These are phyloP conservation scores for Agrochola circellaris DNA, from an alignment of 2,888 invertebrate species.

Conservation along the genomic window DNA sequence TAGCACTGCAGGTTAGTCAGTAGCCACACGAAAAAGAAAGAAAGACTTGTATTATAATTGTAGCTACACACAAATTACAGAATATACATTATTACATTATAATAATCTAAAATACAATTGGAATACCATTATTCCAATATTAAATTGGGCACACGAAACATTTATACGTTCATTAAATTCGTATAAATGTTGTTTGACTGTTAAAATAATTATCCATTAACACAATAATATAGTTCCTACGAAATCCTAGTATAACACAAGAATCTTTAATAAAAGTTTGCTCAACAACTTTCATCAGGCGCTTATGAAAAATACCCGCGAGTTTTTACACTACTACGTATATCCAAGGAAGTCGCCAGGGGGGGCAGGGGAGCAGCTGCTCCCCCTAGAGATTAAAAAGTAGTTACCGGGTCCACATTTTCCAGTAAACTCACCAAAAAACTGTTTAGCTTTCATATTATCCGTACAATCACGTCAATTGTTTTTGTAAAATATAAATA, in stretches of 20 bases:
- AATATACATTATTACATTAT: not conserved
- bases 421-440: no score
- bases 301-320: slow-evolving; percentile 23
- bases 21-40: no score
- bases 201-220: slow-evolving; percentile 57
- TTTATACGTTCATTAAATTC: slow-evolving; percentile 57
- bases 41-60: not conserved
- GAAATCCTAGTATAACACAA: not conserved
- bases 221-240: slow-evolving; percentile 22
- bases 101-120: slow-evolving; percentile 19
- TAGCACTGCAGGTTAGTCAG: no score
- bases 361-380: no score
- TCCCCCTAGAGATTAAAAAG: no score
- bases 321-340: no score
- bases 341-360: no score
- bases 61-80: not conserved
- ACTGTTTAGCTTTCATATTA: no score
- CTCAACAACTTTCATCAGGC: slow-evolving; percentile 61
- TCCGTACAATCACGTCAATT: no score
- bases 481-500: no score
- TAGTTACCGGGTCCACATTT: no score
- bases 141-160: slow-evolving; percentile 75
- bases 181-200: slow-evolving; percentile 71
- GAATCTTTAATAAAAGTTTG: slow-evolving; percentile 40
- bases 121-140: slow-evolving; percentile 47